phyloP scores from a whole-genome alignment of 2,113 vertebrate genomes.

The Orthonyx spaldingii region DNA sequence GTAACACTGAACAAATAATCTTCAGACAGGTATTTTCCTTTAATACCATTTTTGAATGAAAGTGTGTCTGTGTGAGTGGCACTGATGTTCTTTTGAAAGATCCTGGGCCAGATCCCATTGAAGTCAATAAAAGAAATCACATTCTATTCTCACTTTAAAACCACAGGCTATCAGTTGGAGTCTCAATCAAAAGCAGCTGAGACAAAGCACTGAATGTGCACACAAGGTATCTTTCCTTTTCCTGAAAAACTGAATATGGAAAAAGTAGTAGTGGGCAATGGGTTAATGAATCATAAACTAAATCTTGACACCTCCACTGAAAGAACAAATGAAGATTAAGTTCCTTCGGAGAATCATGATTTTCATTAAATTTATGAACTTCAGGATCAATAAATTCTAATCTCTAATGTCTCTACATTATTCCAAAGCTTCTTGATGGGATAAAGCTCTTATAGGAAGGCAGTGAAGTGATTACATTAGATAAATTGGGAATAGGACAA shows the following conservation, averaged over 20 bases:
- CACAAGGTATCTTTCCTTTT: neutral
- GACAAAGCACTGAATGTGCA: neutral
- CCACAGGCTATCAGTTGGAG: neutral
- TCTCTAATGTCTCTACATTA: conserved; percentile 53
- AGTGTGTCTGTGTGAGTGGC: neutral
- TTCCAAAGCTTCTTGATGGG: conserved; percentile 45
- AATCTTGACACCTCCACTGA: neutral
- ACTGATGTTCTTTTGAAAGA: neutral
- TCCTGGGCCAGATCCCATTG: neutral
- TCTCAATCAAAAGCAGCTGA: neutral
- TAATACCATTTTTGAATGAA: neutral
- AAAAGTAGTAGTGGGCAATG: neutral
- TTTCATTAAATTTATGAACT: conserved; percentile 59
- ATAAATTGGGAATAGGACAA: conserved; percentile 40
- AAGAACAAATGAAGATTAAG: conserved; percentile 37
- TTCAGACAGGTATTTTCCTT: neutral
- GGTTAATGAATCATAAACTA: conserved; percentile 38
- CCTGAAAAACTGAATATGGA: neutral
- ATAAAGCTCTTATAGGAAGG: neutral
- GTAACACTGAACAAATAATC: neutral
- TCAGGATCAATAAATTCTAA: conserved; percentile 57
- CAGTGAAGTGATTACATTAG: conserved; percentile 40
- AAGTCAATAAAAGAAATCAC: neutral
- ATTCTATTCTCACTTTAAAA: neutral
- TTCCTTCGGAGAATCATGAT: neutral